Evolutionary conservation across 2,888 invertebrate genomes (phyloP), one percentile per base, ranked within the genome.

Genomic region (Epistrophe eligans): DNA sequence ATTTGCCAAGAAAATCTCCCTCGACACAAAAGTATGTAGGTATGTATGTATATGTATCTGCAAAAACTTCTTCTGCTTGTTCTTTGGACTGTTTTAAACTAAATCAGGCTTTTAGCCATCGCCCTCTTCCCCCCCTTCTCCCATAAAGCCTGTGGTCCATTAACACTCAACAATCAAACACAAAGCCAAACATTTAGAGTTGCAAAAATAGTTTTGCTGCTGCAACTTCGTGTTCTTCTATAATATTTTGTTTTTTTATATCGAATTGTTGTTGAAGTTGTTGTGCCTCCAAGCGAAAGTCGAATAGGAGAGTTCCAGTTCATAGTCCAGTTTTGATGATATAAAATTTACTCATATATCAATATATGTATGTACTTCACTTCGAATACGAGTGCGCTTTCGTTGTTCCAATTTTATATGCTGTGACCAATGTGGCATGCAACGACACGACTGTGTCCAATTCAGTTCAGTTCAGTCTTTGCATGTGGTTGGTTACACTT

Each of bases 231-330:
- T 58, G 13, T 17, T 10, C 28, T 11, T 57, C 24, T 24, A 24
- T 24, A 24, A 17, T 58, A 28, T 58, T 24, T 19, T 40, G 11
- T 19, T 13, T 60, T 13, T 60, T 19, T 19, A 28, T 38, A 40
- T 58, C 55, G 5, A 60, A n/a, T n/a, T n/a, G n/a, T 48, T n/a
- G n/a, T 48, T n/a, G 43, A 48, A 50, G 50, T 67, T 48, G 77
- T 60, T 72, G 48, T 67, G 64, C 67, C 72, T 73, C n/a, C 19
- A 62, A 81, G 81, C 79, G 80, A 84, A 84, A 84, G 84, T 84
- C 76, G 55, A 50, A 73, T 71, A 82, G 35, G 40, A 76, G 52
- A 55, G 62, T 66, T 43, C 32, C 35, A 48, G 38, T 70, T 60
- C 62, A 72, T 48, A 76, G 64, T 76, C 62, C 72, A 64, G 64